Base-by-base conservation (phyloP, 1,140 invertebrate species). In the Paramacrobiotus metropolitanus region DNA sequence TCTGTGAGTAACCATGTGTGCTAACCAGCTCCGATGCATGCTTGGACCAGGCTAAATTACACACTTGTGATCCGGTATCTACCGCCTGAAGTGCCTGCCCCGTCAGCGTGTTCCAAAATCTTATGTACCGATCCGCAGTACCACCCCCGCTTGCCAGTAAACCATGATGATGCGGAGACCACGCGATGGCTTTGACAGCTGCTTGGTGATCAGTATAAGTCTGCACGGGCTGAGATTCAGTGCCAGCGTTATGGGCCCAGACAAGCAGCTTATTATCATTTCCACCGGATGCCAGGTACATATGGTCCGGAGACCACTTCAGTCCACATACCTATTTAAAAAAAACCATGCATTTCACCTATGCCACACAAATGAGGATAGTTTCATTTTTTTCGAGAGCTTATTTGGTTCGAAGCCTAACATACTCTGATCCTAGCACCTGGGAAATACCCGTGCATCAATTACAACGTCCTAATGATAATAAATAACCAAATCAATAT, bases 91-190 rank as follows among this genome's bases (percentile, higher is more conserved):
- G 89, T 1, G 92, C 89, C 74, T 98, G 93, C 3, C 87, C 89
- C n/a, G 94, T 99, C 31, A 99, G 74, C 0, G 94, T 98, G 72
- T 99, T 99, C 93, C 94, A 99, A 75, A 99, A 99, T 2, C 94
- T 78, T 60, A 95, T 91, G 70, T 86, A 91, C n/a, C 90, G 77
- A 75, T 98, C 95, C 2, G 95, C 94, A 0, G 95, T 99, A 21
- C 95, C 95, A 30, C 95, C 93, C 40, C 95, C 95, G 63, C 87
- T 92, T 1, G 95, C 94, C 48, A 99, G 75, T 34, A 99, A 75
- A 0, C 95, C 94, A 73, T 97, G 94, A 74, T 98, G 93, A 76
- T 98, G 94, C 0, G 93, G 93, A 2, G 92, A 97, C 95, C 95
- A 99, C 2, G 95, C 93, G 67, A 99, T 96, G 0, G 95, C 95